phyloP scores from a whole-genome alignment of 2,797 vertebrate genomes.

The Hippocampus kuda region DNA sequence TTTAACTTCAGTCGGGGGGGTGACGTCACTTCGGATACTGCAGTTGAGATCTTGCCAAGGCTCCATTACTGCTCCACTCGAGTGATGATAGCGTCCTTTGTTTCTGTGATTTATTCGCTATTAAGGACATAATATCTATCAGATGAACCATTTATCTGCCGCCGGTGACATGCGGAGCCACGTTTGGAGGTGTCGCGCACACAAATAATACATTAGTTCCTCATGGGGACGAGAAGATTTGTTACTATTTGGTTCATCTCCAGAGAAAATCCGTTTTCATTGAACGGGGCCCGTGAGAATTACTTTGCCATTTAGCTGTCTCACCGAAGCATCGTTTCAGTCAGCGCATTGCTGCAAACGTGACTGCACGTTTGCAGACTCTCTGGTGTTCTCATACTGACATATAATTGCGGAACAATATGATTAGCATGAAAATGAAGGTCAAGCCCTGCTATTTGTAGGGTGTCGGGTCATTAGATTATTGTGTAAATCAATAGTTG shows the following conservation, averaged over 20 bases:
- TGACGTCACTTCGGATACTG: conserved; percentile 56
- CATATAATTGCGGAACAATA: too few species aligned
- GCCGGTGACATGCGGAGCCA: conserved; percentile 17
- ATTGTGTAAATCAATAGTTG: too few species aligned
- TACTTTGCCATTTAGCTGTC: background rate
- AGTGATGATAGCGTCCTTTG: conserved; percentile 33
- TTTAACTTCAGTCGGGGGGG: conserved; percentile 46
- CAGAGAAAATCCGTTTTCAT: conserved; percentile 57
- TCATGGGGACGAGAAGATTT: conserved; percentile 30
- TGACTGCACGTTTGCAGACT: background rate
- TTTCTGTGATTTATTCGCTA: conserved; percentile 14
- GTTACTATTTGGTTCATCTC: conserved; percentile 28
- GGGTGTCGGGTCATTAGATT: too few species aligned
- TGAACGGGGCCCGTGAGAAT: conserved; percentile 9
- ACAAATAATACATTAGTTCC: conserved; percentile 36
- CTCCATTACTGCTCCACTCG: conserved; percentile 26
- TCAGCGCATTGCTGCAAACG: background rate
- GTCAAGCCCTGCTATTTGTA: too few species aligned
- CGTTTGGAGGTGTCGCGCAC: conserved; percentile 37
- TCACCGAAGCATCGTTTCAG: background rate
- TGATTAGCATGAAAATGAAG: too few species aligned
- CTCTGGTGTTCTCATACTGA: too few species aligned
- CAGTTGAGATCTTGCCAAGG: conserved; percentile 30
- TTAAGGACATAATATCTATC: conserved; percentile 20
- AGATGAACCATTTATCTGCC: conserved; percentile 35